Base-by-base conservation (phyloP, 2,888 invertebrate genomes). In the Phengaris alcon region DNA sequence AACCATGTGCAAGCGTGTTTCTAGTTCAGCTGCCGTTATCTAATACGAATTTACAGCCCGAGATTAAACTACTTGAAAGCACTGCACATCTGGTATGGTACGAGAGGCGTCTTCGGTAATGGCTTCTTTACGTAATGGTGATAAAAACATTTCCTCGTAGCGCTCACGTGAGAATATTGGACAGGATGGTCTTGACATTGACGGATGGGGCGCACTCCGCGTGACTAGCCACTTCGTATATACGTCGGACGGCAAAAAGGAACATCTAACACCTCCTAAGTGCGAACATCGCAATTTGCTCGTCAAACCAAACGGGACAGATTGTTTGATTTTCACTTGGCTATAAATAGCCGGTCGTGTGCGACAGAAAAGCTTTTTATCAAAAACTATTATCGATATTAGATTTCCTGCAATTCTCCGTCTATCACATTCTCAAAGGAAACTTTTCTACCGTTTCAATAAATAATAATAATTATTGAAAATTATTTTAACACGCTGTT, bases 111-210 rank as follows among this genome's bases (percentile, higher is more conserved):
- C 85, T 84, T 85, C 84, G 82, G 85, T 87, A 88, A 90, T 88
- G 85, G 88, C 85, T 87, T 85, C 85, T 85, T 87, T 85, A 83
- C 82, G 84, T 86, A 88, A 87, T 84, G 85, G 83, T 82, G 87
- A 87, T 90, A 89, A 88, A 87, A 89, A 87, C 86, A 84, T 84
- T 90, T 88, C 86, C 87, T 87, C 81, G 85, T 85, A 82, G 83
- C 83, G 83, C 82, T 86, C 85, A 88, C 84, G 87, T 88, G 89
- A 85, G 88, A 89, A 88, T 84, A 85, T 83, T 84, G 84, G 81
- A 80, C 81, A 81, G 83, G 80, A 79, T 75, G 78, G 82, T 83
- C 82, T 83, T 84, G 89, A 88, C 88, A 86, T 84, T 90, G 89
- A 91, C 85, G 84, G 84, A 90, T 90, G 85, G 83, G 81, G 81